Percentiles rank a stretch among this genome's conserved stretches.
These are phyloP conservation scores for Alviniconcha strummeri DNA, from an alignment of 2,888 invertebrate species.

Conservation along the genomic window DNA sequence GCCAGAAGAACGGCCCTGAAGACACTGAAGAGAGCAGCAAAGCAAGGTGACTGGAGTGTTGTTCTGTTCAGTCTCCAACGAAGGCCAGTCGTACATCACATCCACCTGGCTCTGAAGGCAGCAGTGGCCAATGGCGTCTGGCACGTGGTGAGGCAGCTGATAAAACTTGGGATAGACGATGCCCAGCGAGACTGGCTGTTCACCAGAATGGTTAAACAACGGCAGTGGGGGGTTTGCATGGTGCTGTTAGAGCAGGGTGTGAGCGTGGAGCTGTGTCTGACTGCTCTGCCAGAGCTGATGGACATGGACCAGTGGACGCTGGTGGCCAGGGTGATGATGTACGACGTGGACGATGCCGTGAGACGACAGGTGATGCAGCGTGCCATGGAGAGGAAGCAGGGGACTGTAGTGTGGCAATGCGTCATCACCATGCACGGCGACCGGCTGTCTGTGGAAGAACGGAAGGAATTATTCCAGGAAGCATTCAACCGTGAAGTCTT, in stretches of 20 bases:
- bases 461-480: background rate
- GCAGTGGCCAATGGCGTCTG: no score
- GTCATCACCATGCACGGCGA: background rate
- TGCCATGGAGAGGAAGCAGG: slow-evolving; percentile 6
- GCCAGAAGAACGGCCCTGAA: background rate
- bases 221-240: no score
- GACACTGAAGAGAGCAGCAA: background rate
- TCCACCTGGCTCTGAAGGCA: no score
- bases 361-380: background rate
- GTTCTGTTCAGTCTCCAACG: no score
- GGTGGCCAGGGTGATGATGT: slow-evolving; percentile 23
- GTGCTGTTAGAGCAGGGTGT: slow-evolving; percentile 5
- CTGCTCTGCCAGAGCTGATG: slow-evolving; percentile 19
- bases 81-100: no score
- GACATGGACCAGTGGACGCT: slow-evolving; percentile 22
- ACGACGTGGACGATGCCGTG: slow-evolving; percentile 7
- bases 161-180: no score
- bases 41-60: background rate
- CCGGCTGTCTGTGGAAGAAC: background rate
- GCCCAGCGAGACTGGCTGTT: no score
- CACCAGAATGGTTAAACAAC: no score
- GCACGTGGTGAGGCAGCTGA: no score
- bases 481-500: background rate
- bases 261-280: slow-evolving; percentile 2
- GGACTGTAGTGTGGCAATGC: background rate